These are phyloP conservation scores for Diloba caeruleocephala DNA, from an alignment of 2,888 invertebrate species.

Conservation along the genomic window DNA sequence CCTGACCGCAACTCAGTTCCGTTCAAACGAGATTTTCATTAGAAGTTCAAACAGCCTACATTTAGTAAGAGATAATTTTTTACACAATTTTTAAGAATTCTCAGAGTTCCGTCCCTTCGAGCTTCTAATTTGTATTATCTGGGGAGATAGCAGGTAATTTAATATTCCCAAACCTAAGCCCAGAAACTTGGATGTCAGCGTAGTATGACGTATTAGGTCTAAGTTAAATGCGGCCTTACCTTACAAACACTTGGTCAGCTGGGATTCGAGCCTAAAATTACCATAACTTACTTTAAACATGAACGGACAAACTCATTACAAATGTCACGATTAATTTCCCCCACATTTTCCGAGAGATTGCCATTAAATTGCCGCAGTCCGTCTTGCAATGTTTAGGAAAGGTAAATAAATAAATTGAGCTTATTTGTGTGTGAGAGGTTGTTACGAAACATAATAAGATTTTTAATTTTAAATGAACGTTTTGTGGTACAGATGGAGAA, in stretches of 20 bases:
- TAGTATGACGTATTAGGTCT: conserved; percentile 13
- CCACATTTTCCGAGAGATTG: conserved; percentile 40
- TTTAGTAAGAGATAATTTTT: conserved; percentile 63
- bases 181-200: conserved; percentile 6
- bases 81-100: conserved; percentile 61
- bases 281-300: conserved; percentile 43
- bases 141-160: conserved; percentile 11
- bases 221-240: conserved; percentile 21
- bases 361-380: conserved; percentile 42
- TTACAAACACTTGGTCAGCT: conserved; percentile 29
- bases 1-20: conserved; percentile 81
- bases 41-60: conserved; percentile 69
- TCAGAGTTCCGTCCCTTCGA: background rate
- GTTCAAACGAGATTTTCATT: conserved; percentile 78
- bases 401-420: conserved; percentile 60
- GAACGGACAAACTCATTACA: conserved; percentile 53
- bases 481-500: conserved; percentile 61
- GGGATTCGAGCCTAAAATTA: conserved; percentile 37
- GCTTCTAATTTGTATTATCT: conserved; percentile 12
- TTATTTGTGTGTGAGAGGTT: conserved; percentile 58
- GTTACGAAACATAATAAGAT: conserved; percentile 67
- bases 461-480: conserved; percentile 70
- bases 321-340: conserved; percentile 47
- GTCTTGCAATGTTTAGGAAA: conserved; percentile 55
- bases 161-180: conserved; percentile 19